Percentiles rank a stretch among this genome's conserved stretches.
phyloP scores from a whole-genome alignment of 2,113 vertebrate genomes.

The Canis aureus region DNA sequence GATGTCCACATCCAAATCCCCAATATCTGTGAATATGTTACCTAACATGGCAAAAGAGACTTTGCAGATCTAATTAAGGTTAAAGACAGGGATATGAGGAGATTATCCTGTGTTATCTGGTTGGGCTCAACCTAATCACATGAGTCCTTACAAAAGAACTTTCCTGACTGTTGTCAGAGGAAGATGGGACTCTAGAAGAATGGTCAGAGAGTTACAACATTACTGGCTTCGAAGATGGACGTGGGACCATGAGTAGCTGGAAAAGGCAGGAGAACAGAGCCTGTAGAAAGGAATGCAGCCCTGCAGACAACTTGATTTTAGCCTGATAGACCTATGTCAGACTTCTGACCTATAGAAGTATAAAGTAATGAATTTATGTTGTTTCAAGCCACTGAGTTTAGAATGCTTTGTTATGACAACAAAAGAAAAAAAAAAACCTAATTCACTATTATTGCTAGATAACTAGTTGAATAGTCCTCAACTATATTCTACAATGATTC shows the following conservation, averaged over 20 bases:
- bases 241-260: neutral
- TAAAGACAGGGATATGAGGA: neutral
- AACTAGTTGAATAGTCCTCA: neutral
- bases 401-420: neutral
- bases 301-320: neutral
- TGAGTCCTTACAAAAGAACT: neutral
- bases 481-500: slow-evolving; percentile 5
- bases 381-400: neutral
- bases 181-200: neutral
- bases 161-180: neutral
- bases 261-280: neutral
- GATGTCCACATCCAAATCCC: neutral
- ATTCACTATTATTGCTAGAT: neutral
- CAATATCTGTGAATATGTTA: neutral
- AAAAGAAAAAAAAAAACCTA: neutral
- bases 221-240: neutral
- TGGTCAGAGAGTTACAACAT: neutral
- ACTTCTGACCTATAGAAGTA: neutral
- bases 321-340: neutral
- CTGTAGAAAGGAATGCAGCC: neutral
- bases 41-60: neutral
- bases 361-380: neutral
- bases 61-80: neutral
- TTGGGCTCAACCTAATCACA: neutral
- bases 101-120: neutral